Percentiles rank a stretch among this genome's conserved stretches.
Evolutionary conservation across 2,797 vertebrate species (phyloP).

Genomic region (Potorous gilbertii): DNA sequence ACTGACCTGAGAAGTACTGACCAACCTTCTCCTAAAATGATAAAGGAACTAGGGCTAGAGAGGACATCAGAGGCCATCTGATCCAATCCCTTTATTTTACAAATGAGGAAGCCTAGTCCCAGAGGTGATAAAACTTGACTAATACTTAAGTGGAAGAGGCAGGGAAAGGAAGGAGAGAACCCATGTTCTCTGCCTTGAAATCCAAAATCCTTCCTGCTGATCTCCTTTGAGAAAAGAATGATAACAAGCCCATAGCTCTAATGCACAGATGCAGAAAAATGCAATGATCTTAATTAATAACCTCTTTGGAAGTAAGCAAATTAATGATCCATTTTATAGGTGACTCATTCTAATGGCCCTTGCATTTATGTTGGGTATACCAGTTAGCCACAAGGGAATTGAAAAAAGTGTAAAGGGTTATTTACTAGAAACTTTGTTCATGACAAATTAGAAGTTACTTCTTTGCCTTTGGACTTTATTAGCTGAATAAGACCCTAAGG

Average conservation of each 20-base stretch:
- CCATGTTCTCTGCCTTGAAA: neutral
- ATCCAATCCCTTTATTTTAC: neutral
- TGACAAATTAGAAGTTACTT: neutral
- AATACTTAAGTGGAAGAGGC: neutral
- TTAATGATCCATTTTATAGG: constrained; percentile 72
- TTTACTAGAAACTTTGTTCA: constrained; percentile 37
- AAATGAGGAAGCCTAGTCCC: neutral
- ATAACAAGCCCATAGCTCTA: neutral
- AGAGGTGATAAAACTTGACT: neutral
- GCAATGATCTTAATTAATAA: constrained; percentile 66
- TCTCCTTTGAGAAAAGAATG: constrained; percentile 40
- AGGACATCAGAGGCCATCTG: neutral
- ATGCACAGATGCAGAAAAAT: constrained; percentile 35
- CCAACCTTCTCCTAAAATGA: neutral
- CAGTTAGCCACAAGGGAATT: constrained; percentile 37
- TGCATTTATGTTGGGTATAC: constrained; percentile 26
- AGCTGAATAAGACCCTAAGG: neutral
- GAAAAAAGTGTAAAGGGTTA: constrained; percentile 42
- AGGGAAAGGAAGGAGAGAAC: neutral
- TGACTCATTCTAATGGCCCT: constrained; percentile 52
- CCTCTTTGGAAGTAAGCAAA: constrained; percentile 55
- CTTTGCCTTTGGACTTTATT: constrained; percentile 3
- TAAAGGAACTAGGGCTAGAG: neutral
- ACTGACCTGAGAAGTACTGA: neutral
- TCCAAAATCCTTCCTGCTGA: neutral